Conservation (phyloP, 2,113 vertebrate species). For the Athene cunicularia region DNA sequence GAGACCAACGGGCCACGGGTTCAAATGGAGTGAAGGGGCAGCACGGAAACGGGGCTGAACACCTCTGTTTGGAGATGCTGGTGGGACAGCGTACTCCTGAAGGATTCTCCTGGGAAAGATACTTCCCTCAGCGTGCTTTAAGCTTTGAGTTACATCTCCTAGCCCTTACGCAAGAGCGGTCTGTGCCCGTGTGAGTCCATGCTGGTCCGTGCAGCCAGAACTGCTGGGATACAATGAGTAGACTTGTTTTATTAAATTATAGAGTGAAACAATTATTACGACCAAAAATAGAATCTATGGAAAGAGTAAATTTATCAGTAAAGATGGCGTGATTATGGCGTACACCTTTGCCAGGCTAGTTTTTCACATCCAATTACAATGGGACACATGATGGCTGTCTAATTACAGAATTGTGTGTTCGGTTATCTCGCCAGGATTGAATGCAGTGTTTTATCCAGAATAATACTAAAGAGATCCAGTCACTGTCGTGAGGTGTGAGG, state of each 20-base stretch:
- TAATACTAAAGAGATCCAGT: neutral
- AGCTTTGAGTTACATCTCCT: neutral
- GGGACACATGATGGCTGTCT: neutral
- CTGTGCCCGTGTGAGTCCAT: neutral
- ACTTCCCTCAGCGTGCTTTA: neutral
- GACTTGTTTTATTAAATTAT: neutral
- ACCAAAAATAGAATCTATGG: neutral
- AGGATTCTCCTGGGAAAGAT: neutral
- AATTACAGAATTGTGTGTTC: neutral
- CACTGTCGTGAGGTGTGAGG: neutral
- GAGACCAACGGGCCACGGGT: fast-evolving
- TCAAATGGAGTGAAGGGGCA: neutral
- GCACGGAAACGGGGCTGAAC: neutral
- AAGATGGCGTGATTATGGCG: neutral
- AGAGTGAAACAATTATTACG: neutral
- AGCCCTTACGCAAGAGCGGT: neutral
- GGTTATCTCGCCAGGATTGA: neutral
- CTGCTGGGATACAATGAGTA: too few species aligned
- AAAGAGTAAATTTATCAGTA: neutral
- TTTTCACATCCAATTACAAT: neutral
- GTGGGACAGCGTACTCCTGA: neutral
- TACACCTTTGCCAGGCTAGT: neutral
- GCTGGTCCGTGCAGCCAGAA: fast-evolving
- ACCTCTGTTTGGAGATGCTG: neutral
- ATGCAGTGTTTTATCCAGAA: neutral